Conservation (phyloP, 2,797 vertebrate species). For the Anomalospiza imberbis region DNA sequence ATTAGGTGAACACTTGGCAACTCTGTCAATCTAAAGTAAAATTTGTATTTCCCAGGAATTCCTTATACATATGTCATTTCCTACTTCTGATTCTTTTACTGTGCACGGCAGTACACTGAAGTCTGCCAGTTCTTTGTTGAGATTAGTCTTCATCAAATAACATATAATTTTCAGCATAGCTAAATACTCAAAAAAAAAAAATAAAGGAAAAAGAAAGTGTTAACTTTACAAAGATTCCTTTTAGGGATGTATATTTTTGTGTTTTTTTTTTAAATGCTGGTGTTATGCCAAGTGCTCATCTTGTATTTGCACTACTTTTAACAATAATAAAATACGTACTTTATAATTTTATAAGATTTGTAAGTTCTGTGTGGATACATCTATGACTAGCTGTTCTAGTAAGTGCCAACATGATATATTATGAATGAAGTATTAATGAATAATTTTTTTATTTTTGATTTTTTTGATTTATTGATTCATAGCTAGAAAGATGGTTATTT, state of each 20-base stretch:
- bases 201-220: background rate
- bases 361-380: background rate
- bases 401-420: background rate
- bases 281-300: constrained; percentile 52
- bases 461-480: background rate
- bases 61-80: background rate
- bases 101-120: background rate
- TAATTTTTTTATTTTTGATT: background rate
- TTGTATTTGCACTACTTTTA: constrained; percentile 51
- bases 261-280: background rate
- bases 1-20: constrained; percentile 51
- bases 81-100: background rate
- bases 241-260: background rate
- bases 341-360: background rate
- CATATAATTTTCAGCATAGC: background rate
- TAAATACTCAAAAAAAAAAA: background rate
- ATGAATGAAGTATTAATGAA: background rate
- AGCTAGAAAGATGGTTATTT: background rate
- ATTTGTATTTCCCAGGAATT: background rate
- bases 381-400: background rate
- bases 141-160: background rate
- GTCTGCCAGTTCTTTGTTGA: background rate
- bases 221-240: background rate
- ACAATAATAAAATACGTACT: background rate
- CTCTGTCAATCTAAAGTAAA: background rate